phyloP scores from a whole-genome alignment of 2,797 vertebrate species.

The Liparis tanakae region DNA sequence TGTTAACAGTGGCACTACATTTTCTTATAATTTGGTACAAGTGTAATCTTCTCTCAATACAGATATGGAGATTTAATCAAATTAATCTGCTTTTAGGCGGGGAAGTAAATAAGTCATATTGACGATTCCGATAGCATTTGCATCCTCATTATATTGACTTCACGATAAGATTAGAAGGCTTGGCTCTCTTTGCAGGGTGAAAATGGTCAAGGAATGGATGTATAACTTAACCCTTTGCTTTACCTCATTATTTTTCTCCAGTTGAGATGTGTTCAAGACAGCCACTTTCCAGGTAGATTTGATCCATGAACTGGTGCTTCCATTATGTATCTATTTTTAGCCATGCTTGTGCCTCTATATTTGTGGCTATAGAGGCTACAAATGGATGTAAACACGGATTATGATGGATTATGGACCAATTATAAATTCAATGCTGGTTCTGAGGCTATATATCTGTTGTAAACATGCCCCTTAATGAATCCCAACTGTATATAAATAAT shows the following conservation, averaged over 20 bases:
- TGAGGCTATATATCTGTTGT: not conserved
- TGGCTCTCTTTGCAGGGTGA: slow-evolving; percentile 3
- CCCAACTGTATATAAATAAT: not conserved
- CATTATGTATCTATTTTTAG: slow-evolving; percentile 10
- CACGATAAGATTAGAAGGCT: slow-evolving; percentile 1
- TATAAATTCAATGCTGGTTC: not conserved
- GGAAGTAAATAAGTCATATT: not conserved
- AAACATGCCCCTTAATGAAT: not conserved
- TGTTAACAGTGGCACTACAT: slow-evolving; percentile 4
- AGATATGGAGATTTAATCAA: slow-evolving; percentile 2
- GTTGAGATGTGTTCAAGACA: not conserved
- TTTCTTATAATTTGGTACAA: not conserved
- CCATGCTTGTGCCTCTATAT: no score
- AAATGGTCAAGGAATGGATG: not conserved
- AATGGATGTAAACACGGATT: not conserved
- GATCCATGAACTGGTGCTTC: slow-evolving; percentile 6
- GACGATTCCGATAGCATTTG: not conserved
- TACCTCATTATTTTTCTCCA: not conserved
- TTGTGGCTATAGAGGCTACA: not conserved
- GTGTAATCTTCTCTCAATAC: not conserved
- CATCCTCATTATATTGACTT: not conserved
- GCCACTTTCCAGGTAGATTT: not conserved
- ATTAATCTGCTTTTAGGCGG: not conserved
- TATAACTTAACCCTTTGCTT: not conserved
- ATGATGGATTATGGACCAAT: not conserved